These are phyloP conservation scores for Rhyacophila evoluta DNA, from an alignment of 2,888 invertebrate genomes.

Conservation along the genomic window DNA sequence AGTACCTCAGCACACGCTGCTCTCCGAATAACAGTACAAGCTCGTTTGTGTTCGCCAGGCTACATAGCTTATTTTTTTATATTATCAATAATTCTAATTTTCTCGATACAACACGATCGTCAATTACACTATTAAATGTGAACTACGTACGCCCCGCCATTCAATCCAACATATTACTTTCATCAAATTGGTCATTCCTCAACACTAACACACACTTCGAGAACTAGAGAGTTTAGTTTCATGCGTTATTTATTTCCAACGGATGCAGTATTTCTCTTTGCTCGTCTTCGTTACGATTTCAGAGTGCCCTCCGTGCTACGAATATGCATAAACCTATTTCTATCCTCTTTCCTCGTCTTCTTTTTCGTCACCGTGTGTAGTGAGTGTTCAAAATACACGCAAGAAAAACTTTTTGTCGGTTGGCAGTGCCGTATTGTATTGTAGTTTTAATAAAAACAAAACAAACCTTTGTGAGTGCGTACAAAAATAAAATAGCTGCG, in stretches of 20 bases:
- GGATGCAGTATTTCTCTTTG: neutral
- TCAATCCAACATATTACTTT: neutral
- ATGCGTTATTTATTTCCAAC: neutral
- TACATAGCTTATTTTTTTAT: neutral
- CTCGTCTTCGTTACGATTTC: neutral
- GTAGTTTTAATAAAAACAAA: too few species aligned
- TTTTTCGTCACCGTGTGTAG: too few species aligned
- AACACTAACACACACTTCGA: neutral
- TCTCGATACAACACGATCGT: neutral
- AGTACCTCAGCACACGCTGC: neutral
- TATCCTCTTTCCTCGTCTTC: neutral
- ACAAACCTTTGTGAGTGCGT: too few species aligned
- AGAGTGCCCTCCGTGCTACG: neutral
- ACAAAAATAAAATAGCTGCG: too few species aligned
- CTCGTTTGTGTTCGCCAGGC: neutral
- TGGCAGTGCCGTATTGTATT: too few species aligned
- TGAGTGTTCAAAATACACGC: too few species aligned
- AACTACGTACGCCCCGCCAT: too few species aligned
- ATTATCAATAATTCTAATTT: neutral
- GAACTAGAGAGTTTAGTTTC: neutral
- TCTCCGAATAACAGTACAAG: neutral
- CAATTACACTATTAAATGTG: too few species aligned
- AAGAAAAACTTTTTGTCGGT: too few species aligned
- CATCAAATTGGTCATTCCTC: neutral
- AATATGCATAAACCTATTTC: neutral